Conservation (phyloP, 2,888 invertebrate genomes). For the Apotomis capreana region DNA sequence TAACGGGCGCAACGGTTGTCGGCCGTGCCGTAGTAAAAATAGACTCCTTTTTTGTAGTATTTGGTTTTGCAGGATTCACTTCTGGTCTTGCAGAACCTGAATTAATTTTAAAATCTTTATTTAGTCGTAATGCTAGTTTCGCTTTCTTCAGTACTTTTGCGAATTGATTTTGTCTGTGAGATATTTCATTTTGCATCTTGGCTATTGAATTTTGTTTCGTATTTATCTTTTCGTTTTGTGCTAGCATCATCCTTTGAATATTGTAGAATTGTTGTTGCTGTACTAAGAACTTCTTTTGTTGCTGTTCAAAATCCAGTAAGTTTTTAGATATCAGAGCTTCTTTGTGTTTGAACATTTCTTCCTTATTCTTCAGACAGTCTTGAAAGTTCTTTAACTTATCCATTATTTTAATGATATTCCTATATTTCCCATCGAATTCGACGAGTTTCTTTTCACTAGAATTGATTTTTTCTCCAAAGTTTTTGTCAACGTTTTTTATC, state of each 20-base stretch:
- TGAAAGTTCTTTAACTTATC: slow-evolving; percentile 61
- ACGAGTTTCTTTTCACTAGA: slow-evolving; percentile 58
- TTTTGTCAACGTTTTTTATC: slow-evolving; percentile 58
- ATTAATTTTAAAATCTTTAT: slow-evolving; percentile 45
- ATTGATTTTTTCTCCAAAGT: slow-evolving; percentile 58
- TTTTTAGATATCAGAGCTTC: slow-evolving; percentile 64
- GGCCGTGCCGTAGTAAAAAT: slow-evolving; percentile 48
- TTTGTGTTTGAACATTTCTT: slow-evolving; percentile 57
- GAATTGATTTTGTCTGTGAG: slow-evolving; percentile 71
- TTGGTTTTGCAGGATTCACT: slow-evolving; percentile 33
- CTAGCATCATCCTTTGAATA: slow-evolving; percentile 70
- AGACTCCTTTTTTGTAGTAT: slow-evolving; percentile 38
- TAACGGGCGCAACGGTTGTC: slow-evolving; percentile 60
- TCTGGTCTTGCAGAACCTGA: not conserved
- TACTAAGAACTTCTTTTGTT: slow-evolving; percentile 70
- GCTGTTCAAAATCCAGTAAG: slow-evolving; percentile 67
- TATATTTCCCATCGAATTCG: slow-evolving; percentile 68
- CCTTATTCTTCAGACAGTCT: slow-evolving; percentile 54
- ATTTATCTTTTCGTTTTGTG: slow-evolving; percentile 74
- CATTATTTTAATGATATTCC: slow-evolving; percentile 57
- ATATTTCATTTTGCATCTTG: slow-evolving; percentile 72
- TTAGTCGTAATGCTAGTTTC: slow-evolving; percentile 62
- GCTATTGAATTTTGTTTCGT: slow-evolving; percentile 68
- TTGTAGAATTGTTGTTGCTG: slow-evolving; percentile 74
- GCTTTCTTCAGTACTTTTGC: slow-evolving; percentile 71